Conservation (phyloP, 1,140 invertebrate species). For the Orchestia grillus region DNA sequence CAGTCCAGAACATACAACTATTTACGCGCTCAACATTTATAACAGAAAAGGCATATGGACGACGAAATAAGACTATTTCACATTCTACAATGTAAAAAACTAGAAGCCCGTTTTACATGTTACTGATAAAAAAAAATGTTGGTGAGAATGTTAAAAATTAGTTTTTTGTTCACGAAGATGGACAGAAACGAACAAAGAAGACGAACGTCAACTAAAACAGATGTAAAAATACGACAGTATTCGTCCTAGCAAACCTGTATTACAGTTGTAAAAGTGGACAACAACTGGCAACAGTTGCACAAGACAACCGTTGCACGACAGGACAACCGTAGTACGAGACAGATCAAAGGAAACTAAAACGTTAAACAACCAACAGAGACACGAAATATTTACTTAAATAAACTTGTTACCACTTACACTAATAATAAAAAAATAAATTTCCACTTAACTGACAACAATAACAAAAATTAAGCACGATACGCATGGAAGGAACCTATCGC, state of each 20-base stretch:
- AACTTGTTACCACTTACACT: not conserved
- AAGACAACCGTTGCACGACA: not conserved
- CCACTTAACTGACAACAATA: constrained; percentile 47
- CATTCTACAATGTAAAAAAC: not conserved
- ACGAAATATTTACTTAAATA: constrained; percentile 28
- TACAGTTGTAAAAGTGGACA: too few relatives aligned
- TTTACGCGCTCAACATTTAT: not conserved
- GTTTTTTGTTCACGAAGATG: not conserved
- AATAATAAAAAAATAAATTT: constrained; percentile 51
- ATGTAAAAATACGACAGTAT: not conserved
- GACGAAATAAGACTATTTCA: not conserved
- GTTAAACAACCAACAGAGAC: not conserved
- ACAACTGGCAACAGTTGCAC: not conserved
- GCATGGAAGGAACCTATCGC: not conserved
- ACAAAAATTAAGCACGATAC: not conserved
- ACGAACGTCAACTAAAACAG: not conserved
- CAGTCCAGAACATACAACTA: not conserved
- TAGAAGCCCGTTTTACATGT: not conserved
- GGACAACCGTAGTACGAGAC: not conserved
- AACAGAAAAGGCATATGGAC: not conserved
- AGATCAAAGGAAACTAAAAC: not conserved
- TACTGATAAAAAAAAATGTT: not conserved
- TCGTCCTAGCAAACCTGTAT: not conserved
- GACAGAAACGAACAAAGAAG: not conserved
- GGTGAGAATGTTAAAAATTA: not conserved